Conservation (phyloP, 2,113 vertebrate species). For the Suricata suricatta region DNA sequence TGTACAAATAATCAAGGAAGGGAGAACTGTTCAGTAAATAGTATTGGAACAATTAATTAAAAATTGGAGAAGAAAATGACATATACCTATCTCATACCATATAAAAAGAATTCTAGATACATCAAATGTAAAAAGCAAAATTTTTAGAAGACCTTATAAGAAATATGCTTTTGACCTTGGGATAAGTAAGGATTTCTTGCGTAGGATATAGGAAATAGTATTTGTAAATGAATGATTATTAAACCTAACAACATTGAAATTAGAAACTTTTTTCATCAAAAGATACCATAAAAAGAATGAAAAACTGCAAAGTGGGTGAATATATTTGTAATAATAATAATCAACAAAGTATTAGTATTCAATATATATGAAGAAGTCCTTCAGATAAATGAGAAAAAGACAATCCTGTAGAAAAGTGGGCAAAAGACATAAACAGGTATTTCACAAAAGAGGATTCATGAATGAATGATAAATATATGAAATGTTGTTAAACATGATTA, state of each 20-base stretch:
- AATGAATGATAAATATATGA: not conserved
- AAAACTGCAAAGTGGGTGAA: not conserved
- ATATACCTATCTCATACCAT: not conserved
- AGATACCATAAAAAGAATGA: not conserved
- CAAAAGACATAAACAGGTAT: slow-evolving; percentile 6
- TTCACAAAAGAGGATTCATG: not conserved
- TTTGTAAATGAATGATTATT: not conserved
- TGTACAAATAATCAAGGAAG: not conserved
- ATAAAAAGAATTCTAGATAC: not conserved
- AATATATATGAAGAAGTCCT: not conserved
- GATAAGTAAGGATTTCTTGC: not conserved
- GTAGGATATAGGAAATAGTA: not conserved
- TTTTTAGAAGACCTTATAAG: slow-evolving; percentile 2
- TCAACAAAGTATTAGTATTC: not conserved
- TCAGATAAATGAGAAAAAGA: not conserved
- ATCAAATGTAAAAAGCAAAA: not conserved
- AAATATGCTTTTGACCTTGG: not conserved
- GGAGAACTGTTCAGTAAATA: not conserved
- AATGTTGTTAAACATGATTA: slow-evolving; percentile 14
- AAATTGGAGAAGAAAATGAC: not conserved
- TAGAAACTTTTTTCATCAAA: not conserved
- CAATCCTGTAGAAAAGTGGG: not conserved
- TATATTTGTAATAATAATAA: not conserved
- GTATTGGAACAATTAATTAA: not conserved
- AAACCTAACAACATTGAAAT: not conserved